Conservation (phyloP, 2,113 vertebrate genomes). For the Stigmatopora argus region DNA sequence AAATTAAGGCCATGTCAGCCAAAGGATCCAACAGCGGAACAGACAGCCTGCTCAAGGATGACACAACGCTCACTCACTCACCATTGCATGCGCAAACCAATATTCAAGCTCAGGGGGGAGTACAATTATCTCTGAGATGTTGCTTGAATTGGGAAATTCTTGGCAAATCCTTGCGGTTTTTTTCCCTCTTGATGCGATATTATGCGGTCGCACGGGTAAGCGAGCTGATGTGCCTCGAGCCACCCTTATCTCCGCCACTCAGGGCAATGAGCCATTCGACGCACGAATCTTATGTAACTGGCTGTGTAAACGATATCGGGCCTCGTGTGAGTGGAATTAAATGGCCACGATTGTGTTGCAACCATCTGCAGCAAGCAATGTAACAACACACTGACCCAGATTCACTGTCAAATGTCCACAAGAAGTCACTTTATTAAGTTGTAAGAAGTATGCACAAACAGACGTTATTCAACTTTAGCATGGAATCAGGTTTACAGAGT, state of each 20-base stretch:
- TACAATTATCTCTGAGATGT: background rate
- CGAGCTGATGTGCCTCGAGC: slow-evolving; percentile 47
- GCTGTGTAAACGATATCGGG: slow-evolving; percentile 45
- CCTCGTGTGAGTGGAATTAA: slow-evolving; percentile 48
- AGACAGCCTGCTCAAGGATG: slow-evolving; percentile 55
- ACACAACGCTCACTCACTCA: background rate
- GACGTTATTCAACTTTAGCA: slow-evolving; percentile 44
- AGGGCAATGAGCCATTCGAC: slow-evolving; percentile 44
- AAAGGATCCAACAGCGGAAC: slow-evolving; percentile 33
- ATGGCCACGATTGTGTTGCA: slow-evolving; percentile 18
- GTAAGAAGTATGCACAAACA: slow-evolving; percentile 52
- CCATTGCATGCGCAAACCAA: slow-evolving; percentile 4
- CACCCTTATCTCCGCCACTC: slow-evolving; percentile 45
- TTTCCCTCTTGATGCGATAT: slow-evolving; percentile 35
- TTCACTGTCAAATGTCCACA: slow-evolving; percentile 52
- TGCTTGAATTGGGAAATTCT: slow-evolving; percentile 4
- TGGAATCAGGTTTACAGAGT: slow-evolving; percentile 45
- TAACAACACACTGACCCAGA: slow-evolving; percentile 48
- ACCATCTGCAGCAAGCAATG: slow-evolving; percentile 26
- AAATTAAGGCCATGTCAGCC: slow-evolving; percentile 60
- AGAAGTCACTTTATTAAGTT: slow-evolving; percentile 70
- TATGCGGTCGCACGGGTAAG: slow-evolving; percentile 59
- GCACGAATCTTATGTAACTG: slow-evolving; percentile 58
- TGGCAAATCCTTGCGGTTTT: slow-evolving; percentile 9
- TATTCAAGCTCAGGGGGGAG: background rate